Evolutionary conservation across 2,797 vertebrate genomes (phyloP), one percentile per base, ranked within the genome.

Genomic region (Stomatorhinus walkeri): DNA sequence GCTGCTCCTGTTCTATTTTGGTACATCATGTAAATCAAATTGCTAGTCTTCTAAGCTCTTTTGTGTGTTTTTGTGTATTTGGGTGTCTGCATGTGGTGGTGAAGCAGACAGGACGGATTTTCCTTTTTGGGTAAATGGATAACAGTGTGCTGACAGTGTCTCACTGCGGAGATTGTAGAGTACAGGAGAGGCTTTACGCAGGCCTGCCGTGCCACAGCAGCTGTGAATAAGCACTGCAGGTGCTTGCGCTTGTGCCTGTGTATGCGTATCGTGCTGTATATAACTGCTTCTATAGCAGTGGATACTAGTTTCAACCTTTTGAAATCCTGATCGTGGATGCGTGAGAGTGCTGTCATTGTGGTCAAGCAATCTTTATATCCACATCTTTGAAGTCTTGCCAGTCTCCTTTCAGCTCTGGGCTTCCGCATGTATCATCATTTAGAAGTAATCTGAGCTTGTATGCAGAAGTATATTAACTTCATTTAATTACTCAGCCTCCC

Each of bases 301-400:
- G 22, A 87, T 61, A 90, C 89, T 89, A 90, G 90, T 91, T 90
- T 90, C 86, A 92, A 43, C 72, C 88, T 61, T 90, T 92, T 91
- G 81, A 88, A 28, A 83, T 83, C 91, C 93, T 91, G 92, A 91
- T 93, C 92, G 93, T 91, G 91, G 93, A 95, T 94, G 91, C 93
- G 94, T 83, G 90, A 64, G 12, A 32, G 83, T 91, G 89, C 89
- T 92, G 90, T 89, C 61, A 91, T 91, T 90, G 68, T 16, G 59
- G 51, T 52, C 10, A 14, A 4, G 10, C 64, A 46, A 9, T 28
- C 56, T 64, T 46, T 64, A 68, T 8, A 64, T 76, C 86, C 89
- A 91, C 91, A 93, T 16, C 49, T 90, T 89, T 49, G 94, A 91
- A 93, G 91, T 85, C 91, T 92, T 90, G 92, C 93, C 91, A 90